These are phyloP conservation scores for Siphonodentalium dalli DNA, from an alignment of 2,888 invertebrate genomes.

Conservation along the genomic window DNA sequence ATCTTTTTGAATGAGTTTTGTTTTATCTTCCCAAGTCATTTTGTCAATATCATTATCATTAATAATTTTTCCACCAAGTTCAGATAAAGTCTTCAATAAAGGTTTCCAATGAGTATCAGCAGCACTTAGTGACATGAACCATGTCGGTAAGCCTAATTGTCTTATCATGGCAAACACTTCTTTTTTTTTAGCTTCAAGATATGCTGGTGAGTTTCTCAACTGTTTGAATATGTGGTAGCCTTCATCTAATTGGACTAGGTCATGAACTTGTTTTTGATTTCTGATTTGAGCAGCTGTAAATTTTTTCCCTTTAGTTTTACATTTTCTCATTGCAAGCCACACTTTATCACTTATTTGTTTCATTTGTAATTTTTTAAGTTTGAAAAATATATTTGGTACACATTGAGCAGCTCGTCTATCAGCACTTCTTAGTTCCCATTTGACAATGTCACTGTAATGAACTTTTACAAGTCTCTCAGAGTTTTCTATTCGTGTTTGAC, in stretches of 20 bases:
- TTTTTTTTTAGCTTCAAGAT: too few species aligned
- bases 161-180: too few species aligned
- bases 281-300: constrained; percentile 3
- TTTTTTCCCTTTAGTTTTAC: constrained; percentile 9
- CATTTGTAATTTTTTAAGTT: constrained; percentile 21
- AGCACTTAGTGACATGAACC: too few species aligned
- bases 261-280: neutral
- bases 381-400: constrained; percentile 23
- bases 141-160: too few species aligned
- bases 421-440: constrained; percentile 23
- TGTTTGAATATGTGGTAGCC: constrained; percentile 44
- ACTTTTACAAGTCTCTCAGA: constrained; percentile 13
- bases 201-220: constrained; percentile 10
- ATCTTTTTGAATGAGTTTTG: too few species aligned
- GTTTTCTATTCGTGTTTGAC: constrained; percentile 10
- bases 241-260: constrained; percentile 38
- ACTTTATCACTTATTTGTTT: constrained; percentile 25
- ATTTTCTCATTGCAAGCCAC: constrained; percentile 11
- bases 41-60: too few species aligned
- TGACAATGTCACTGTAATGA: constrained; percentile 27
- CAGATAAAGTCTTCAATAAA: too few species aligned
- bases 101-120: too few species aligned
- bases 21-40: too few species aligned
- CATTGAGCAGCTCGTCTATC: constrained; percentile 19
- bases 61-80: too few species aligned